Evolutionary conservation across 2,113 vertebrate genomes (phyloP), one percentile per base, ranked within the genome.

Genomic region (Mesoclemmys tuberculata): DNA sequence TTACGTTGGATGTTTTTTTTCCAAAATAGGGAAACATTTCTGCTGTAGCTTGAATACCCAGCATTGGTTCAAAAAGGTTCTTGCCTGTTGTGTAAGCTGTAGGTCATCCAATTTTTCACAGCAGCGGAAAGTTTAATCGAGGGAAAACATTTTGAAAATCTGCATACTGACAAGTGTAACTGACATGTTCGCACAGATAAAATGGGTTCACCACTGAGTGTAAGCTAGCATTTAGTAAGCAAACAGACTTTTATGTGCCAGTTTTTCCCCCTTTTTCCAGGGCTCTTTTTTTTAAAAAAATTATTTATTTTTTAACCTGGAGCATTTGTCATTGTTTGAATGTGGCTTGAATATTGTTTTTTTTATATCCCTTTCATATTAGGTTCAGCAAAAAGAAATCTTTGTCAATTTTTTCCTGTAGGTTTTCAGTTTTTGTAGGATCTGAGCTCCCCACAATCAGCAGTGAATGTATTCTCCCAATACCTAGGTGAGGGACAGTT

Each of bases 1-100:
- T 38, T 38, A 1, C 2, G 4, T 24, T 48, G 22, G 80, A n/a
- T 21, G 2, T 68, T 12, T 35, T 12, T 35, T 41, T n/a, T 16
- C 24, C 74, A 91, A 46, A 3, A 2, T 2, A 52, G 74, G 41
- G 49, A 2, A 2, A 26, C 41, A 10, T 41, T 19, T 55, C 2
- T 1, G 0, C 29, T 77, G 14, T 3, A 48, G 4, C 2, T 22
- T 3, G 2, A 3, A 75, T 10, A 31, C 24, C 49, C 12, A 2
- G 1, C 24, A 24, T 29, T 71, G n/a, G n/a, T 22, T n/a, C 18
- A 52, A 75, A 11, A 49, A 52, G 26, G 5, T 31, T 41, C 19
- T 31, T 49, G 27, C 14, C 24, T 44, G 27, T 55, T n/a, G 16
- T 2, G 3, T 41, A 71, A 74, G 41, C 41, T 26, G 48, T 22